These are phyloP conservation scores for rabbit (Oryctolagus cuniculus) DNA, from an alignment of 2,113 vertebrate species.

Conservation along the genomic window DNA sequence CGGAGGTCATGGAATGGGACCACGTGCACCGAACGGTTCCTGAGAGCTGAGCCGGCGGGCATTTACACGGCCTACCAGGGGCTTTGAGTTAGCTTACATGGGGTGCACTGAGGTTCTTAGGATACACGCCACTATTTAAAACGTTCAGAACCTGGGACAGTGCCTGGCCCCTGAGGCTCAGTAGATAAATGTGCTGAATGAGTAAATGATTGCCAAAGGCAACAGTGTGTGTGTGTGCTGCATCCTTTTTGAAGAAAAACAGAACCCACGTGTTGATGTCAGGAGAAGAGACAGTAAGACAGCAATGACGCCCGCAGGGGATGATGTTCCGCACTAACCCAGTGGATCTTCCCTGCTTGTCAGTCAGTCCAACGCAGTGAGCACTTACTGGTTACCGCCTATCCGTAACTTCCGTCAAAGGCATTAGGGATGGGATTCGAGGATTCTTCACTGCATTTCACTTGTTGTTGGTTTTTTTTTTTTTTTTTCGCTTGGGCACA, in stretches of 20 bases:
- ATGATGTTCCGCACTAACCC: conserved; percentile 7
- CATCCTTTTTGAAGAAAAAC: background rate
- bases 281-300: conserved; percentile 28
- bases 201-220: conserved; percentile 11
- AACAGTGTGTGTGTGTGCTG: background rate
- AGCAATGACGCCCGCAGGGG: background rate
- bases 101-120: background rate
- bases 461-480: too few relatives aligned
- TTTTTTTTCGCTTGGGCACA: conserved; percentile 32
- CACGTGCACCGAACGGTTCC: background rate
- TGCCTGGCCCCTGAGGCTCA: background rate
- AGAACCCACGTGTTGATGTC: background rate
- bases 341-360: background rate
- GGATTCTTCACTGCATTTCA: background rate
- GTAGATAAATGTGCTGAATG: conserved; percentile 7
- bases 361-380: background rate
- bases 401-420: background rate
- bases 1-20: background rate
- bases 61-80: background rate
- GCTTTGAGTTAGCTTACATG: conserved; percentile 4
- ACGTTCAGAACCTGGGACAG: conserved; percentile 50
- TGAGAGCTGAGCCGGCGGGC: background rate
- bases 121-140: conserved; percentile 24
- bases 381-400: background rate
- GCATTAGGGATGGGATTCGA: background rate